Percentiles rank a stretch among this genome's conserved stretches.
Evolutionary conservation across 2,888 invertebrate species (phyloP).

Genomic region (Tenthredo livida): DNA sequence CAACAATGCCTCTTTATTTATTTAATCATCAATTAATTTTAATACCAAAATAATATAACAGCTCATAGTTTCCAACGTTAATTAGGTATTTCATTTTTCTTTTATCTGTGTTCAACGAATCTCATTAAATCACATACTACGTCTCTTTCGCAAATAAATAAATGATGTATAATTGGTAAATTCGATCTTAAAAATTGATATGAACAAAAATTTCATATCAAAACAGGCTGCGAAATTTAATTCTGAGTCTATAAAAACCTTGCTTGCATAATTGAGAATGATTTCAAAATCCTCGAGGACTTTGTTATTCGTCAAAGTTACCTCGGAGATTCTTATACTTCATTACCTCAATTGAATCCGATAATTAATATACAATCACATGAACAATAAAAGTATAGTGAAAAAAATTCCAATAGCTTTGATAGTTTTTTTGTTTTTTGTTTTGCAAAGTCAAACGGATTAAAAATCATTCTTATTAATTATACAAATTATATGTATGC

Average conservation of each 20-base stretch:
- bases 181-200: neutral
- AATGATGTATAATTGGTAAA: neutral
- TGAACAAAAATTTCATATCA: neutral
- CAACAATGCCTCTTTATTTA: conserved; percentile 76
- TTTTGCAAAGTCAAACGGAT: neutral
- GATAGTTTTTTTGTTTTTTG: neutral
- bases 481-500: neutral
- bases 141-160: neutral
- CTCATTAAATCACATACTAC: conserved; percentile 1
- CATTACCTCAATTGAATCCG: neutral
- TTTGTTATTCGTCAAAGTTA: neutral
- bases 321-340: neutral
- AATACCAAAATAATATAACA: conserved; percentile 4
- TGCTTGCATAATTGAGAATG: neutral
- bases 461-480: neutral
- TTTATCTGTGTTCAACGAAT: neutral
- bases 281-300: neutral
- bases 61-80: neutral
- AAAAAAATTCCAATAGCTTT: neutral
- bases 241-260: neutral
- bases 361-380: neutral
- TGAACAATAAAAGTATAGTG: neutral
- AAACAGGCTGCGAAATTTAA: neutral
- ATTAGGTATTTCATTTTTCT: neutral
- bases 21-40: conserved; percentile 57